phyloP scores from a whole-genome alignment of 2,113 vertebrate genomes.

The Setophaga kirtlandii region DNA sequence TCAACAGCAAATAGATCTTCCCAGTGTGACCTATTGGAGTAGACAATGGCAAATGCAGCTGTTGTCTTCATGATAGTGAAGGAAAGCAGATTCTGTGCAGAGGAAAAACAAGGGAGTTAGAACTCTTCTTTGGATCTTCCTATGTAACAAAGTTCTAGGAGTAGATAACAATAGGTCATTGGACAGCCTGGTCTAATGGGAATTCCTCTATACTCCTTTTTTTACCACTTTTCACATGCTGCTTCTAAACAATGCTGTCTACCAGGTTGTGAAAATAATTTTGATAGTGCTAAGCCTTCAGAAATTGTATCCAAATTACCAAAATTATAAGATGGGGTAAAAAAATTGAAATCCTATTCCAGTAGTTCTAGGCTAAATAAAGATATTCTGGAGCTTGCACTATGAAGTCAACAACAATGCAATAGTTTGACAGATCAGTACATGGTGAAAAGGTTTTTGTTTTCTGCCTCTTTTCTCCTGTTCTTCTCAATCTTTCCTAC shows the following conservation, averaged over 20 bases:
- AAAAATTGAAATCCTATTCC: not conserved
- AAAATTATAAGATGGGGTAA: not conserved
- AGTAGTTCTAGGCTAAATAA: not conserved
- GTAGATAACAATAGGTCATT: not conserved
- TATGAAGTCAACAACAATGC: not conserved
- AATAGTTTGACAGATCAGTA: not conserved
- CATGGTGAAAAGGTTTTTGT: not conserved
- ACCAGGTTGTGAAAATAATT: not conserved
- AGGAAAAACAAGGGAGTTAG: not conserved
- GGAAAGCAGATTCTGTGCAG: not conserved
- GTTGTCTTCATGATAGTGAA: not conserved
- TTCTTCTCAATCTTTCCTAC: not conserved
- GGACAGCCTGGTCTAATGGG: not conserved
- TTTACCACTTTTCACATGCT: not conserved
- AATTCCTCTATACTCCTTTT: not conserved
- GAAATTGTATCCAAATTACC: not conserved
- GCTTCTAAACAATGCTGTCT: not conserved
- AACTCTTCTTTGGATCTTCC: not conserved
- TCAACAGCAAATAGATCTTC: slow-evolving; percentile 29
- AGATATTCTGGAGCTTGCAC: not conserved
- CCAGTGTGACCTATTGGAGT: not conserved
- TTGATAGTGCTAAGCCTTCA: not conserved
- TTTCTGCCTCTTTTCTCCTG: not conserved
- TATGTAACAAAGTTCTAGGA: not conserved
- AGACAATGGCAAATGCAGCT: not conserved